Evolutionary conservation across 1,140 invertebrate genomes (phyloP), one percentile per base, ranked within the genome.

Genomic region (Pseudomyrmex dendroicus): DNA sequence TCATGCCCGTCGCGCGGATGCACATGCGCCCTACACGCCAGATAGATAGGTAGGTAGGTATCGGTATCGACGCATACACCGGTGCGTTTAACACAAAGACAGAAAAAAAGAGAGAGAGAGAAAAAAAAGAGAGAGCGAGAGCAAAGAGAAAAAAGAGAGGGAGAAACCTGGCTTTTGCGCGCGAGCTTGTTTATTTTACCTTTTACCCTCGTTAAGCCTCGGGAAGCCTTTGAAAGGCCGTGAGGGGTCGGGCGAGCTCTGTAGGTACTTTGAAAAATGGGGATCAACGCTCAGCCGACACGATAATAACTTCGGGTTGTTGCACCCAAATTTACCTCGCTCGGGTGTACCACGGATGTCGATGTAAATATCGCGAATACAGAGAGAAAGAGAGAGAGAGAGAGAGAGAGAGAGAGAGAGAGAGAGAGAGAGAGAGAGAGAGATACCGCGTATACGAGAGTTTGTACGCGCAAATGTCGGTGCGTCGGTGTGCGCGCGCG

Each of bases 251-350:
- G 73, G 46, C 50, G 61, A 67, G 76, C 66, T 70, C 73, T 50
- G 82, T 83, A 83, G 82, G 82, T 83, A 83, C 82, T 83, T 83
- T 83, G 82, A 83, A 83, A 83, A 83, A 83, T 83, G 64, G 82
- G 82, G 82, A 83, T 83, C 82, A 83, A 83, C 82, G 73, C 63
- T 78, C 73, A 78, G 62, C 73, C 82, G 82, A 78, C 82, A 83
- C 73, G 82, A 78, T 83, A 83, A 83, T 83, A 83, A 78, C 73
- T 83, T 83, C 73, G 74, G 73, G 82, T 83, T 78, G 73, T 83
- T 83, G 82, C 63, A 78, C 82, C 82, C 73, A 83, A 83, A 83
- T 83, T 83, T 67, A 82, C 73, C 82, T 67, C 63, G 63, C 76
- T 80, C 76, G 44, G 76, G 46, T 70, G 76, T 80, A 80, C 66